phyloP scores from a whole-genome alignment of 1,140 invertebrate species.

The Vanessa tameamea region DNA sequence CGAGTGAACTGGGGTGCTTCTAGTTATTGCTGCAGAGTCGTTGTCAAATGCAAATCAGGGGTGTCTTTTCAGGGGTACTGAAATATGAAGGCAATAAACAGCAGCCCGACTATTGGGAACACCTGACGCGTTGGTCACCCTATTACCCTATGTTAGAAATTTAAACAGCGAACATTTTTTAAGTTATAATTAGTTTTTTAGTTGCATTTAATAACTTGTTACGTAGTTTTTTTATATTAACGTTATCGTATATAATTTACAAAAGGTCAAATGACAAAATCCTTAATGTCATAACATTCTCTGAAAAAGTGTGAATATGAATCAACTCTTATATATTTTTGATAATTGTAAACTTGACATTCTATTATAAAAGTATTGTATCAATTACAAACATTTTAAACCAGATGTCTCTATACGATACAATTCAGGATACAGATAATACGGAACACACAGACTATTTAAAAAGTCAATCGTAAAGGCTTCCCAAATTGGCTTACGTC shows the following conservation, averaged over 20 bases:
- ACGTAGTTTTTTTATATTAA: too few species aligned
- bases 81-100: constrained; percentile 52
- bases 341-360: too few species aligned
- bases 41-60: constrained; percentile 54
- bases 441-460: neutral
- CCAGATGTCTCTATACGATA: too few species aligned
- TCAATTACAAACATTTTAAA: too few species aligned
- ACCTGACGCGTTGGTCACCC: constrained; percentile 51
- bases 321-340: too few species aligned
- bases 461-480: neutral
- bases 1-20: constrained; percentile 34
- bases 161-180: neutral
- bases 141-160: constrained; percentile 27
- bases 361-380: too few species aligned
- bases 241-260: too few species aligned
- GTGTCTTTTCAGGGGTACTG: constrained; percentile 40
- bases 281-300: too few species aligned
- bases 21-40: constrained; percentile 38
- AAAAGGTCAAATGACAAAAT: too few species aligned
- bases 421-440: neutral
- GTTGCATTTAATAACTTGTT: too few species aligned
- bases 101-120: constrained; percentile 45
- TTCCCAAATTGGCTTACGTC: neutral
- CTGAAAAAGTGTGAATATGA: too few species aligned
- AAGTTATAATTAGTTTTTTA: too few species aligned